Evolutionary conservation across 2,888 invertebrate genomes (phyloP), one percentile per base, ranked within the genome.

Genomic region (Metacarcinus magister): DNA sequence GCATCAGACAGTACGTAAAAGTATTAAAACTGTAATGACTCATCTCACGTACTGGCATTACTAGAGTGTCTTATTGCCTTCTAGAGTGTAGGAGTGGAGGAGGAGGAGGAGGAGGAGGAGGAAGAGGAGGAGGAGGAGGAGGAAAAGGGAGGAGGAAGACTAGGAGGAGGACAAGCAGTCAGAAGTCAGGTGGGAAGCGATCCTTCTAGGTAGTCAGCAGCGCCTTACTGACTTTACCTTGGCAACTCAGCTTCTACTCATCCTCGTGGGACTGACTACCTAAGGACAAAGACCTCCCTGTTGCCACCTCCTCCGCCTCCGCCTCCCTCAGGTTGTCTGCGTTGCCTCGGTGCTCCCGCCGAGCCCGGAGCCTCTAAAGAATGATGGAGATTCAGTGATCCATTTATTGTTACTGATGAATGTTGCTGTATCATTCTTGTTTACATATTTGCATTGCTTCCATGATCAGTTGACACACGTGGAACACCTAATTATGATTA

Each of bases 401-500:
- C 28, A 16, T 87, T 87, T 87, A 28, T 87, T 32, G 87, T 87
- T 10, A 87, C 32, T 87, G 87, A 87, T 87, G 87, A 8, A 87
- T 87, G 87, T 39, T 87, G 87, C 87, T 87, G 39, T 39, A 87
- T 87, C 39, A 87, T 87, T 87, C 87, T 32, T 32, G 39, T 87
- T 87, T 87, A 87, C 39, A 39, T 87, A 87, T 87, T 87, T 87
- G 87, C 39, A 4, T 39, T 87, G 87, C 87, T 39, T 87, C 87
- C 87, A 87, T 87, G 87, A 87, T 87, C 87, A 87, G 87, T 87
- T 87, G 32, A 32, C 87, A 87, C 39, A 19, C 87, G 87, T 87
- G 87, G 39, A 75, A 87, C 87, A 87, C 87, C 87, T 87, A 87
- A 87, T 87, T 87, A 87, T 32, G 87, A 87, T 87, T 16, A 87